Conservation (phyloP, 1,140 invertebrate genomes). For the Drosophila bipectinata region DNA sequence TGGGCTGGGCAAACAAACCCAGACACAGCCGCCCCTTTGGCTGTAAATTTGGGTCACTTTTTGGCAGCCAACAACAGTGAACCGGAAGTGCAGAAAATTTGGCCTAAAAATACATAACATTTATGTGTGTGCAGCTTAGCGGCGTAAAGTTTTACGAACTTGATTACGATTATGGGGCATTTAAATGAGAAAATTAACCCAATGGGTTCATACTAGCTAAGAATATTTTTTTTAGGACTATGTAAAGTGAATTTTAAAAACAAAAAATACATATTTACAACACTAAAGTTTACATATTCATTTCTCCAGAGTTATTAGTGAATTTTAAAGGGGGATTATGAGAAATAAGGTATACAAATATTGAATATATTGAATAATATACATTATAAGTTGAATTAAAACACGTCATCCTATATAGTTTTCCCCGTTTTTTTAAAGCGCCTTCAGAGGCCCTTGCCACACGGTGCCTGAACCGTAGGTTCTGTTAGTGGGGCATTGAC, state of each 20-base stretch:
- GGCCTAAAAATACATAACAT: slow-evolving; percentile 41
- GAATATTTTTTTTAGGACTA: slow-evolving; percentile 31
- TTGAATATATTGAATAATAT: too few relatives aligned
- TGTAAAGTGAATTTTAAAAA: slow-evolving; percentile 1
- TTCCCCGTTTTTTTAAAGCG: too few relatives aligned
- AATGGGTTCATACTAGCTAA: slow-evolving; percentile 27
- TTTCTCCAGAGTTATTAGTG: neutral
- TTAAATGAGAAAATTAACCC: slow-evolving; percentile 43
- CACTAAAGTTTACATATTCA: neutral
- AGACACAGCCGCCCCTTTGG: slow-evolving; percentile 26
- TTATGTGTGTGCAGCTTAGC: slow-evolving; percentile 32
- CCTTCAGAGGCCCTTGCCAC: neutral
- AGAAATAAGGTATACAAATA: neutral
- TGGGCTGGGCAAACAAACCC: slow-evolving; percentile 42
- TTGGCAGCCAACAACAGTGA: slow-evolving; percentile 60
- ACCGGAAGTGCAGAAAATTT: slow-evolving; percentile 45
- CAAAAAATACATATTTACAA: neutral
- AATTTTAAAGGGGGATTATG: too few relatives aligned
- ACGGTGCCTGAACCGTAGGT: slow-evolving; percentile 33
- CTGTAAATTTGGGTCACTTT: slow-evolving; percentile 76
- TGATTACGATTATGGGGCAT: slow-evolving; percentile 39
- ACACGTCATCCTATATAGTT: neutral
- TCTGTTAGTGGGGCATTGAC: slow-evolving; percentile 36
- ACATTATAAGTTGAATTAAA: neutral
- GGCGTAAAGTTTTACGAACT: slow-evolving; percentile 39